Evolutionary conservation across 2,888 invertebrate species (phyloP).

Genomic region (Troides oblongomaculatus): DNA sequence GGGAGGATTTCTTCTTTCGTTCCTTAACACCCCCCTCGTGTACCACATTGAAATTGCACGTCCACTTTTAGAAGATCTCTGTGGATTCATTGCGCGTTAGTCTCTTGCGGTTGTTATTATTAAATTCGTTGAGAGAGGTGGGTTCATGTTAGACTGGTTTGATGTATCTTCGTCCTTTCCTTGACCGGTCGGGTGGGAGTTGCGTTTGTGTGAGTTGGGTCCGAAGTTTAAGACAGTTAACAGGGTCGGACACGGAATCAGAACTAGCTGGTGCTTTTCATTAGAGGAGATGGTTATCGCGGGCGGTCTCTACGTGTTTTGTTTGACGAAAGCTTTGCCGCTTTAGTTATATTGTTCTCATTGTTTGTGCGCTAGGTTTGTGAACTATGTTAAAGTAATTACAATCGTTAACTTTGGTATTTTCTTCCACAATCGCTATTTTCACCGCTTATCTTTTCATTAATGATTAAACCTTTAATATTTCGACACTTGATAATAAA

Average conservation of each 20-base stretch:
- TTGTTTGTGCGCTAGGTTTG: constrained; percentile 30
- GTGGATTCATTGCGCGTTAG: constrained; percentile 49
- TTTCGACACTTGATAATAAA: no score
- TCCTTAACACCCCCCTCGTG: constrained; percentile 56
- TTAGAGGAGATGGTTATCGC: constrained; percentile 74
- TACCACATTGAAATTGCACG: constrained; percentile 38
- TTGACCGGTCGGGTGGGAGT: constrained; percentile 53
- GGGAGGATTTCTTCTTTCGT: constrained; percentile 73
- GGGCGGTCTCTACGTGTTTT: constrained; percentile 56
- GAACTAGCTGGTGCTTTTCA: constrained; percentile 71
- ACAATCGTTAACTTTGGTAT: no score
- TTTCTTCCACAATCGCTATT: no score
- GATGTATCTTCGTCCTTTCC: constrained; percentile 60
- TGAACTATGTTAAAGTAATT: neutral
- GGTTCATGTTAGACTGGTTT: constrained; percentile 45
- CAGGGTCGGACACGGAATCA: constrained; percentile 70
- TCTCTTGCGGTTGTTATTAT: constrained; percentile 37
- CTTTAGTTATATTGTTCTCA: constrained; percentile 51
- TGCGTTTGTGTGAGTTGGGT: constrained; percentile 57
- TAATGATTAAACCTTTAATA: no score
- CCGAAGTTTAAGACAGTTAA: constrained; percentile 76
- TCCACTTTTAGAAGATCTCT: constrained; percentile 56
- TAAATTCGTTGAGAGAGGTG: constrained; percentile 38
- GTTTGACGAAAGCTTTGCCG: constrained; percentile 55
- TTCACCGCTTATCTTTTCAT: no score